Conservation (phyloP, 2,888 invertebrate genomes). For the Diloba caeruleocephala region DNA sequence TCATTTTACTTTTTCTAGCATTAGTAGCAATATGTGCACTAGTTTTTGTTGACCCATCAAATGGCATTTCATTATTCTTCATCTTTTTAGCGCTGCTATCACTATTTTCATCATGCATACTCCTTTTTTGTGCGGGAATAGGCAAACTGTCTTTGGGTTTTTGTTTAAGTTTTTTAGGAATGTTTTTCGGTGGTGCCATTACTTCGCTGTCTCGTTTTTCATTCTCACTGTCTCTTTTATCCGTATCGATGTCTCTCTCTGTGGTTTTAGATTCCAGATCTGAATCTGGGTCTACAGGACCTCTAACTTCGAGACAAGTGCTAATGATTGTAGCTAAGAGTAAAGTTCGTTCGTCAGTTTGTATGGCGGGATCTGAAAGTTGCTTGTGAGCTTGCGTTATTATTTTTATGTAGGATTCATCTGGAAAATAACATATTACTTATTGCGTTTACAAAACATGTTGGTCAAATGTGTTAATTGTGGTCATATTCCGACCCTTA, state of each 20-base stretch:
- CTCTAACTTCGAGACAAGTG: slow-evolving; percentile 72
- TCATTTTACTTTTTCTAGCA: slow-evolving; percentile 31
- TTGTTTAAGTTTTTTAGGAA: slow-evolving; percentile 72
- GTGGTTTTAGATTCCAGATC: slow-evolving; percentile 52
- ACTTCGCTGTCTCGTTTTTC: slow-evolving; percentile 58
- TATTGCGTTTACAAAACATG: background rate
- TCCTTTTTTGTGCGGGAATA: slow-evolving; percentile 32
- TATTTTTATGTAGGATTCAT: slow-evolving; percentile 71
- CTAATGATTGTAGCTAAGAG: slow-evolving; percentile 74
- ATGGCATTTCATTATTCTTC: slow-evolving; percentile 12
- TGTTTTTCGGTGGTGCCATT: slow-evolving; percentile 78
- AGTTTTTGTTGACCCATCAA: slow-evolving; percentile 22
- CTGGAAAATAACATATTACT: slow-evolving; percentile 60
- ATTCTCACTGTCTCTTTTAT: slow-evolving; percentile 44
- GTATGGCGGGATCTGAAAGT: slow-evolving; percentile 69
- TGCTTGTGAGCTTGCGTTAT: slow-evolving; percentile 71
- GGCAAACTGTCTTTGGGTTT: slow-evolving; percentile 59
- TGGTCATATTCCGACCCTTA: too few species aligned
- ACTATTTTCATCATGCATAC: slow-evolving; percentile 14
- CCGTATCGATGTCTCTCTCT: slow-evolving; percentile 38
- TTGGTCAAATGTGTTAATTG: too few species aligned
- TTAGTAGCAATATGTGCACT: background rate
- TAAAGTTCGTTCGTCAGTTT: slow-evolving; percentile 74
- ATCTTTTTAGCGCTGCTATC: slow-evolving; percentile 16
- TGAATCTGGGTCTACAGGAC: slow-evolving; percentile 61